A percentile compares a stretch with the other conserved stretches of the same genome.
These are phyloP conservation scores for Hemitrygon akajei DNA, from an alignment of 2,797 vertebrate species.

Conservation along the genomic window DNA sequence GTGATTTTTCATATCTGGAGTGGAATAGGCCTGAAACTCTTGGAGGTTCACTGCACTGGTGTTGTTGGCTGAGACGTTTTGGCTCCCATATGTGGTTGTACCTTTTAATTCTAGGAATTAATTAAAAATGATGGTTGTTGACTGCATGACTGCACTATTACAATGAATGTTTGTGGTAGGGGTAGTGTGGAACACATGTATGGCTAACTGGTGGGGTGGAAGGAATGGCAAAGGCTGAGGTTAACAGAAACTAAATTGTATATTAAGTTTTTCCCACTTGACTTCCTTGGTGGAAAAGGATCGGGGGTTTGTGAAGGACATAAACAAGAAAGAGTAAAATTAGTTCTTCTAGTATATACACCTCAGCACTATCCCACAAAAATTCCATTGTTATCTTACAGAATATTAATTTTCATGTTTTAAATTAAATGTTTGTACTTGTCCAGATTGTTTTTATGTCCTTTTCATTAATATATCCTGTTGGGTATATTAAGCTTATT, in stretches of 20 bases:
- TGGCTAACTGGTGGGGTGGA: neutral
- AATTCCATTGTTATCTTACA: neutral
- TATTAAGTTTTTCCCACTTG: neutral
- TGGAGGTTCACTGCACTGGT: neutral
- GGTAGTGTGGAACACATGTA: neutral
- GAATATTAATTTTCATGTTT: neutral
- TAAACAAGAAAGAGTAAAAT: neutral
- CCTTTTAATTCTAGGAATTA: neutral
- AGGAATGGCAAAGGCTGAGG: too few relatives aligned
- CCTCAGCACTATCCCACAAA: too few relatives aligned
- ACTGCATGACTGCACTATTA: neutral
- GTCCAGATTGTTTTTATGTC: neutral
- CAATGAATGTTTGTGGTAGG: neutral
- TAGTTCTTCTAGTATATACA: too few relatives aligned
- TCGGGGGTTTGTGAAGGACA: neutral
- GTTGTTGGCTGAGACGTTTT: neutral
- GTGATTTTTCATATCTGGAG: neutral
- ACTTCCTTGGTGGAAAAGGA: neutral
- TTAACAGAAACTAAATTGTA: neutral
- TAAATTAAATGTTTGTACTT: neutral
- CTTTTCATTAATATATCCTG: neutral
- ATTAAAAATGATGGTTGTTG: too few relatives aligned
- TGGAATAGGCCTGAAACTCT: neutral
- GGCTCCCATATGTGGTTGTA: neutral
- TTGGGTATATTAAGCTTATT: neutral